Evolutionary conservation across 2,888 invertebrate species (phyloP).

Genomic region (Sinodicranocentrus sp.): DNA sequence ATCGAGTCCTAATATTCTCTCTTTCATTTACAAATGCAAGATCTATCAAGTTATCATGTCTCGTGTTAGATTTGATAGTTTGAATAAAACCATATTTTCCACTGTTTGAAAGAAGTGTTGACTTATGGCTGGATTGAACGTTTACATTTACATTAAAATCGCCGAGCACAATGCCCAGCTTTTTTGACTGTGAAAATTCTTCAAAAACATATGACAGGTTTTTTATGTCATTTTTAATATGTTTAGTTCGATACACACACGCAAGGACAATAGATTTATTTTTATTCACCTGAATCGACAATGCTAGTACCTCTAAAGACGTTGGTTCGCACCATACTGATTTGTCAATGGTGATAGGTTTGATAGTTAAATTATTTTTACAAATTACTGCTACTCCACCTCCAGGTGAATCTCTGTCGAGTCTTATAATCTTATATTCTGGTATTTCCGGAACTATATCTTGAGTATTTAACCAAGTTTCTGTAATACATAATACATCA

Average conservation of each 20-base stretch:
- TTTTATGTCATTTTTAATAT: neutral
- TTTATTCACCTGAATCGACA: slow-evolving; percentile 7
- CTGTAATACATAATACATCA: slow-evolving; percentile 30
- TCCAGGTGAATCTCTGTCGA: neutral
- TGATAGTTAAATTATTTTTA: neutral
- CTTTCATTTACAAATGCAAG: neutral
- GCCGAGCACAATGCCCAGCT: neutral
- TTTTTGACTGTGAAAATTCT: neutral
- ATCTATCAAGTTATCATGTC: slow-evolving; percentile 2
- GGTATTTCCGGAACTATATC: neutral
- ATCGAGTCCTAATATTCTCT: too few species aligned
- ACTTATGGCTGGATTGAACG: neutral
- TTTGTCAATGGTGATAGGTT: neutral
- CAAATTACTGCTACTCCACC: slow-evolving; percentile 28
- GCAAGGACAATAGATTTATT: neutral
- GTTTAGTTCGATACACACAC: slow-evolving; percentile 30
- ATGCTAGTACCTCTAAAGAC: slow-evolving; percentile 12
- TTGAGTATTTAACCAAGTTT: slow-evolving; percentile 16
- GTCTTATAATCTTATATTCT: neutral
- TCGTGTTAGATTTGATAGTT: too few species aligned
- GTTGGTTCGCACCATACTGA: neutral
- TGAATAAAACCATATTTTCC: neutral
- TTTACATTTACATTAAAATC: slow-evolving; percentile 28
- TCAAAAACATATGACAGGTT: neutral
- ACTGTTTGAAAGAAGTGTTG: neutral